These are phyloP conservation scores for Edolisoma coerulescens DNA, from an alignment of 2,113 vertebrate species.

Conservation along the genomic window DNA sequence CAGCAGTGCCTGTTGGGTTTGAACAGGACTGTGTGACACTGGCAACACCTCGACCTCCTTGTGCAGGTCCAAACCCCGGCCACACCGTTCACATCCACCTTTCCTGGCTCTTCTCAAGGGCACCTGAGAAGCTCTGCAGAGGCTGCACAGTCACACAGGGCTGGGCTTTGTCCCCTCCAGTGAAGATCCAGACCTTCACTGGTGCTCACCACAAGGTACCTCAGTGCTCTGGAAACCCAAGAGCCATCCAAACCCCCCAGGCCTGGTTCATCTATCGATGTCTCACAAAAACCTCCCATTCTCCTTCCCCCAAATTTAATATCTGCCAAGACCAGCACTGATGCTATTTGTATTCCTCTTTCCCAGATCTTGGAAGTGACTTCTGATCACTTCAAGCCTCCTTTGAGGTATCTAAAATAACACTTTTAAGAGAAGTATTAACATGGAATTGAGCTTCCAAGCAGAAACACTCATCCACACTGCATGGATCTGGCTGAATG, in stretches of 20 bases:
- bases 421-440: neutral
- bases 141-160: neutral
- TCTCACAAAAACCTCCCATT: neutral
- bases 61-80: neutral
- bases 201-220: neutral
- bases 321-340: neutral
- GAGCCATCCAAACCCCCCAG: neutral
- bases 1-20: neutral
- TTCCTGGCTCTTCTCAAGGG: neutral
- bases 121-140: neutral
- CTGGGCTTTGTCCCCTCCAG: neutral
- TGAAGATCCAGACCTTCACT: neutral
- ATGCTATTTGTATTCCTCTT: neutral
- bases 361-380: neutral
- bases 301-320: neutral
- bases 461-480: neutral
- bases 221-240: neutral
- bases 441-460: neutral
- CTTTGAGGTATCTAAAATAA: neutral
- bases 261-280: neutral
- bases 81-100: neutral
- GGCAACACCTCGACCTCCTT: rapidly evolving
- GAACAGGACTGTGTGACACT: neutral
- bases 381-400: neutral
- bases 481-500: neutral